These are phyloP conservation scores for Albula goreensis DNA, from an alignment of 2,113 vertebrate genomes.

Conservation along the genomic window DNA sequence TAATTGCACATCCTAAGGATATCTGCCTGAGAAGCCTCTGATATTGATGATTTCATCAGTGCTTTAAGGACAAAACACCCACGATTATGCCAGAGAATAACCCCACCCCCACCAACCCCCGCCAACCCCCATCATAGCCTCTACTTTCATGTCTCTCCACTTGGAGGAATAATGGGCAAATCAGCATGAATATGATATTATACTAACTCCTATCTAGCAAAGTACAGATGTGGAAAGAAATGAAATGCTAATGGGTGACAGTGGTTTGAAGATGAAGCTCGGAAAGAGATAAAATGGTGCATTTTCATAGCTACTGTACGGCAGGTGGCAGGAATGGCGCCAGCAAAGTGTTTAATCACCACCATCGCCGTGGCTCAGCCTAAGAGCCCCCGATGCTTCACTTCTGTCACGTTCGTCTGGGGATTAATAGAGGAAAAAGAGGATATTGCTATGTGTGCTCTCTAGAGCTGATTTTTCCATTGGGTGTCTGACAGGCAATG, in stretches of 20 bases:
- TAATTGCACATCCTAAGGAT: no score
- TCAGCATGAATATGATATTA: no score
- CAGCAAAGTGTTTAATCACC: not conserved
- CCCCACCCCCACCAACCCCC: no score
- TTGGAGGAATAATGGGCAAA: no score
- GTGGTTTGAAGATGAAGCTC: not conserved
- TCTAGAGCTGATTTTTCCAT: slow-evolving; percentile 13
- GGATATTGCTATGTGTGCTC: not conserved
- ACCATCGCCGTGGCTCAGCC: not conserved
- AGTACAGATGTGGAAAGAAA: not conserved
- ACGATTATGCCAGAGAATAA: no score
- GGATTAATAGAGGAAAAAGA: slow-evolving; percentile 10
- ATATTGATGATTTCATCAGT: no score
- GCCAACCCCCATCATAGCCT: no score
- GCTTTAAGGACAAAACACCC: no score
- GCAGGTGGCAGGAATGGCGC: not conserved
- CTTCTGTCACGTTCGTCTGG: not conserved
- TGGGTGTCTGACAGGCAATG: slow-evolving; percentile 12
- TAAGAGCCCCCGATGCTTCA: not conserved
- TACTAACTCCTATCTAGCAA: no score
- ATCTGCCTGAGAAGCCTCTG: no score
- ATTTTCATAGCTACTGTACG: slow-evolving; percentile 6
- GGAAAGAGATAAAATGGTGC: not conserved
- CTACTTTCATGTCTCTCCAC: no score
- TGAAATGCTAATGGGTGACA: not conserved